These are phyloP conservation scores for Xestia sexstrigata DNA, from an alignment of 2,888 invertebrate genomes.

Conservation along the genomic window DNA sequence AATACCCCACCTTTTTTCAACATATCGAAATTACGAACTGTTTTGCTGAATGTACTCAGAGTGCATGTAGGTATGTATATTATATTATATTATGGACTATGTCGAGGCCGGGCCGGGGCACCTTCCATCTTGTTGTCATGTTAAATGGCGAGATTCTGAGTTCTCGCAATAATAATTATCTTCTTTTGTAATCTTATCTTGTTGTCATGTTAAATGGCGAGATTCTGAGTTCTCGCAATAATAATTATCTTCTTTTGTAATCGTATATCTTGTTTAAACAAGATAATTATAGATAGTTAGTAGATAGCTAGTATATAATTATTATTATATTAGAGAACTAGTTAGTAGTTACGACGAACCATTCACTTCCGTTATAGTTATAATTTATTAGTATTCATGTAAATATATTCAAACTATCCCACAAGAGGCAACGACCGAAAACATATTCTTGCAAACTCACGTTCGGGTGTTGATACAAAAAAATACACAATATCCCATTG, in stretches of 20 bases:
- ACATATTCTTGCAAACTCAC: conserved; percentile 42
- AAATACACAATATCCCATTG: conserved; percentile 59
- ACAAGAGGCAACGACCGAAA: conserved; percentile 17
- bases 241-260: no score
- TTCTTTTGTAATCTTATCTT: no score
- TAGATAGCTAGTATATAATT: no score
- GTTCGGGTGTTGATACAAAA: conserved; percentile 51
- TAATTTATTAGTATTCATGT: conserved; percentile 7
- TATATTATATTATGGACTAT: neutral
- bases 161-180: conserved; percentile 1
- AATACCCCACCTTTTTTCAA: no score
- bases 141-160: neutral
- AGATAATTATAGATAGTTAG: no score
- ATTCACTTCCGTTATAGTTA: conserved; percentile 2
- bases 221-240: conserved; percentile 11
- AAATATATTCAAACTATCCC: conserved; percentile 27
- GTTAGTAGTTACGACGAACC: no score
- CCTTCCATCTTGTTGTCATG: neutral
- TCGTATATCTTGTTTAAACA: no score
- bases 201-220: neutral
- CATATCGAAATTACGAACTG: neutral
- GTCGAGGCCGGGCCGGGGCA: neutral
- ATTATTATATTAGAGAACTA: no score
- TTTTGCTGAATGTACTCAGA: no score
- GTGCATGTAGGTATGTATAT: no score